Evolutionary conservation across 2,113 vertebrate species (phyloP), one percentile per base, ranked within the genome.

Genomic region (Seriola rivoliana): DNA sequence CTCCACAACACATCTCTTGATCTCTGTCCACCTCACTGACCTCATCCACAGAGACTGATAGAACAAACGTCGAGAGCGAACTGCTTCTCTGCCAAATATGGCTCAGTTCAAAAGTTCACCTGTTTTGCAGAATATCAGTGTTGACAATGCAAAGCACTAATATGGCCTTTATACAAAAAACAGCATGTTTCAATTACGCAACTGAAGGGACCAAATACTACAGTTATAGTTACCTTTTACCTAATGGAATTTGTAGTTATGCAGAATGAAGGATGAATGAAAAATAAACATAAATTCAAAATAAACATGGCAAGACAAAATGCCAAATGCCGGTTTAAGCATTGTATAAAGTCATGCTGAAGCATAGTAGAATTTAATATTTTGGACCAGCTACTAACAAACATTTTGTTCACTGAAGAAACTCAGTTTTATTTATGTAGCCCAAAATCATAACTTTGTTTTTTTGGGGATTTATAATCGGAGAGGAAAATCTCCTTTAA

Each of bases 1-100:
- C 62, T 66, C 21, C 73, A 69, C 38, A 82, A 25, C 63, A 29
- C 50, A 65, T 82, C 76, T 87, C 65, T 77, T 78, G 59, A 85
- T 89, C 81, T 83, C 64, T 5, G 4, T 78, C 76, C 80, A 77
- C 73, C 70, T 76, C 52, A 3, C 14, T 82, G 88, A 92, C 87
- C 86, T 91, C 78, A 76, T 62, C 77, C 78, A 71, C 34, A 68
- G 59, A 69, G 65, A 71, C 64, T 19, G 60, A 78, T 52, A 46
- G 72, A 88, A 40, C 0, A 5, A 73, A 77, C 55, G 63, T 64
- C 36, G 34, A 64, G 71, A 85, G 66, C 25, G 5, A 85, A 75
- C 46, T 12, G 29, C 73, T 76, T 76, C 65, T 85, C 75, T 8
- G 4, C 52, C 42, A 79, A 85, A 82, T 70, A 82, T 0, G 4